Evolutionary conservation across 2,113 vertebrate genomes (phyloP).

Genomic region (Tachuris rubrigastra): DNA sequence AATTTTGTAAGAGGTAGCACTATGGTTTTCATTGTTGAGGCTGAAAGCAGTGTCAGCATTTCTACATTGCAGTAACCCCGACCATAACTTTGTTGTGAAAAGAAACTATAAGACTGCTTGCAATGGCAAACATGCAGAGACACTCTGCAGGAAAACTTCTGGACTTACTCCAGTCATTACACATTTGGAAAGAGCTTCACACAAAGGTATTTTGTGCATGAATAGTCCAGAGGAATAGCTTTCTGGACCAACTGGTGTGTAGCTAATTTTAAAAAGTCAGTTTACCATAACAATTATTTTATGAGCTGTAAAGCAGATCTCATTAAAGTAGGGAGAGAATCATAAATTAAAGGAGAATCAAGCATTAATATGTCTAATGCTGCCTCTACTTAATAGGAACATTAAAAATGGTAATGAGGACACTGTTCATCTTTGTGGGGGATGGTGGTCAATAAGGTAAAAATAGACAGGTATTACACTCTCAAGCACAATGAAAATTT

Average conservation of each 20-base stretch:
- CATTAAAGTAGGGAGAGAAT: constrained; percentile 75
- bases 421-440: not conserved
- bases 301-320: constrained; percentile 75
- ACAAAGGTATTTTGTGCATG: constrained; percentile 83
- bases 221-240: constrained; percentile 78
- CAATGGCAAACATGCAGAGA: constrained; percentile 67
- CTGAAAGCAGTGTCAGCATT: not conserved
- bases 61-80: not conserved
- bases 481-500: not conserved
- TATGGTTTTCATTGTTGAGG: not conserved
- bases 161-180: constrained; percentile 77
- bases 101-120: constrained; percentile 63
- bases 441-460: not conserved
- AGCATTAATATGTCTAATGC: constrained; percentile 68
- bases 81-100: constrained; percentile 42
- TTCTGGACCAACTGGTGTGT: constrained; percentile 82
- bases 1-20: constrained; percentile 14
- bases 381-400: constrained; percentile 49
- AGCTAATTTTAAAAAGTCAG: constrained; percentile 84
- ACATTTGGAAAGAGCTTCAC: constrained; percentile 78
- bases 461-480: constrained; percentile 19
- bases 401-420: constrained; percentile 68
- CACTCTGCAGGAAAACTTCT: constrained; percentile 72
- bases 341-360: constrained; percentile 71
- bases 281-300: constrained; percentile 86